phyloP scores from a whole-genome alignment of 2,888 invertebrate genomes.

The Drosophila infuscata region DNA sequence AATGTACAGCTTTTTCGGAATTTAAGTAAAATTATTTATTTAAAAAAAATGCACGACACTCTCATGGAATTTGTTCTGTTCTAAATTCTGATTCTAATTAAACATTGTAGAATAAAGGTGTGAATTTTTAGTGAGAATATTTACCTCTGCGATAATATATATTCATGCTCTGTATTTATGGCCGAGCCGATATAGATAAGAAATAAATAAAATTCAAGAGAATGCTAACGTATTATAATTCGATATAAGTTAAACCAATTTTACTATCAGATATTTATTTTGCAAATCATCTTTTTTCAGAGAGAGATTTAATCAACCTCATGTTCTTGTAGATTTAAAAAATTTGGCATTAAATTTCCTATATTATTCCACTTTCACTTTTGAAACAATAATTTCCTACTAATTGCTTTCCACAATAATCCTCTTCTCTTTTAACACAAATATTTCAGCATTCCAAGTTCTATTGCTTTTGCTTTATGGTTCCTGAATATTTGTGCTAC shows the following conservation, averaged over 20 bases:
- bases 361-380: not conserved
- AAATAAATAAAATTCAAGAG: not conserved
- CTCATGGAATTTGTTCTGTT: not conserved
- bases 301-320: not conserved
- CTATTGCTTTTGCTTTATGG: not conserved
- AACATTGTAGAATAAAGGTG: not conserved
- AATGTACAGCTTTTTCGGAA: not conserved
- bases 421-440: not conserved
- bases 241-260: not conserved
- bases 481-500: not conserved
- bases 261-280: not conserved
- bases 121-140: not conserved
- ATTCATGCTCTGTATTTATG: too few relatives aligned
- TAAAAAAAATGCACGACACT: not conserved
- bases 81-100: not conserved
- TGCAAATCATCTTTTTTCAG: not conserved
- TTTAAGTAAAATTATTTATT: not conserved
- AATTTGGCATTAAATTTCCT: not conserved
- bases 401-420: not conserved
- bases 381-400: not conserved
- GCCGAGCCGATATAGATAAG: too few relatives aligned
- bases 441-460: slow-evolving; percentile 10
- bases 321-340: not conserved
- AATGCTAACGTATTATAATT: not conserved
- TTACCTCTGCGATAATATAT: not conserved